Conservation (phyloP, 2,113 vertebrate genomes). For the Cephalopholis sonnerati region DNA sequence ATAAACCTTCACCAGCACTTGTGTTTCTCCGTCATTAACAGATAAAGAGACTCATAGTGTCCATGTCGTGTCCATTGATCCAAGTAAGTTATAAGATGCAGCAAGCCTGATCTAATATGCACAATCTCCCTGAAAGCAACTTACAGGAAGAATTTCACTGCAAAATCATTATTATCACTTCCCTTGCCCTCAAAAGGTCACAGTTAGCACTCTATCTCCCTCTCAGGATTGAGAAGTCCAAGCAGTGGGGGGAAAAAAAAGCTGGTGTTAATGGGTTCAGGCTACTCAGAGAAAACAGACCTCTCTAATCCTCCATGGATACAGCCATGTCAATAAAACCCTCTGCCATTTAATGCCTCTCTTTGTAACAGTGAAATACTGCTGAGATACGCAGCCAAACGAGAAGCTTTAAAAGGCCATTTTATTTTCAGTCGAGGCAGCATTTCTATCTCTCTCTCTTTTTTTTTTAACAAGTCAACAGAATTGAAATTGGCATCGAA, state of each 20-base stretch:
- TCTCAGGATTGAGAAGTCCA: conserved; percentile 35
- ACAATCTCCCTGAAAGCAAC: conserved; percentile 14
- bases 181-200: conserved; percentile 3
- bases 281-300: conserved; percentile 71
- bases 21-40: not conserved
- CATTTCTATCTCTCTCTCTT: conserved; percentile 34
- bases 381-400: conserved; percentile 54
- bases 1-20: not conserved
- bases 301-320: conserved; percentile 72
- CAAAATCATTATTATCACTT: conserved; percentile 29
- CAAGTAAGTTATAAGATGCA: conserved; percentile 4
- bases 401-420: conserved; percentile 54
- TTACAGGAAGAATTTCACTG: conserved; percentile 11
- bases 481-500: conserved; percentile 47
- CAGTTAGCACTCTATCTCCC: conserved; percentile 22
- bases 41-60: not conserved
- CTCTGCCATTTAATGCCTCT: conserved; percentile 64
- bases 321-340: conserved; percentile 77
- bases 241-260: conserved; percentile 47
- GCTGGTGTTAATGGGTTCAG: conserved; percentile 75
- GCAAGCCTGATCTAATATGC: not conserved
- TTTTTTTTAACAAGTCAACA: conserved; percentile 41
- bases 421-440: conserved; percentile 57
- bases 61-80: not conserved
- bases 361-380: conserved; percentile 71